Conservation (phyloP, 2,113 vertebrate species). For the Microcebus murinus region DNA sequence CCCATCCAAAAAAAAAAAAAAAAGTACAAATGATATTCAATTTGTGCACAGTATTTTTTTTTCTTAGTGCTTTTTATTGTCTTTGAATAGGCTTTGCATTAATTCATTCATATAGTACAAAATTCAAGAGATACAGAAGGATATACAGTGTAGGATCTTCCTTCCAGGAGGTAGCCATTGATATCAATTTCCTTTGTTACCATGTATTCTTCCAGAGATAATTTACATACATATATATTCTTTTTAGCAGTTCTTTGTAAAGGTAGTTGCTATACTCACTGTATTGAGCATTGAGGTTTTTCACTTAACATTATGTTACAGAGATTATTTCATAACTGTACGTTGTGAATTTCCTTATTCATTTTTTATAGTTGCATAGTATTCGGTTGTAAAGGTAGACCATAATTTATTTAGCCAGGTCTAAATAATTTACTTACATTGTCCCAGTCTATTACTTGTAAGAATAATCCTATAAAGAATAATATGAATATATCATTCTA, state of each 20-base stretch:
- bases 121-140: neutral
- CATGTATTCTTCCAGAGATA: neutral
- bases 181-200: neutral
- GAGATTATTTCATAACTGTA: neutral
- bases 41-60: neutral
- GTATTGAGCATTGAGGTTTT: neutral
- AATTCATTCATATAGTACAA: neutral
- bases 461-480: neutral
- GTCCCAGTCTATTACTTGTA: neutral
- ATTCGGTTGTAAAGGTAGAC: slow-evolving; percentile 6
- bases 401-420: neutral
- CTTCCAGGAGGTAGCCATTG: neutral
- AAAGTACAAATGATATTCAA: neutral
- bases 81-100: neutral
- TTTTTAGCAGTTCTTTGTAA: neutral
- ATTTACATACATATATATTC: neutral
- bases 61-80: neutral
- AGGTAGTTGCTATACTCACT: neutral
- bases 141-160: neutral
- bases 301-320: neutral
- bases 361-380: slow-evolving; percentile 12
- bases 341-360: neutral
- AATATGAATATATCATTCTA: neutral
- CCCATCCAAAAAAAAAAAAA: neutral
- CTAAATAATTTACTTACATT: neutral